These are phyloP conservation scores for Cephalotes varians DNA, from an alignment of 2,888 invertebrate species.

Conservation along the genomic window DNA sequence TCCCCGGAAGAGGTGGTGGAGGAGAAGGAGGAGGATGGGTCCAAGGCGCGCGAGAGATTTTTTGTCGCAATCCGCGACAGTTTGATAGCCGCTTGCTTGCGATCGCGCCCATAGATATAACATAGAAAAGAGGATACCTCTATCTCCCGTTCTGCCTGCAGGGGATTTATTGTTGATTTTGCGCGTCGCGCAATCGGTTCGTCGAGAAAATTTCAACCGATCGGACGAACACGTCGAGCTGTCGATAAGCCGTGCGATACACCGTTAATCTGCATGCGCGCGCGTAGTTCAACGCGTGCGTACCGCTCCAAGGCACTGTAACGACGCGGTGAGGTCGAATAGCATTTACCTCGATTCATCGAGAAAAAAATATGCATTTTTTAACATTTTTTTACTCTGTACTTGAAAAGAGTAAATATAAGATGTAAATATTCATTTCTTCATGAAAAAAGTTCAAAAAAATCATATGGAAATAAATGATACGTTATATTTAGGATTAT, in stretches of 20 bases:
- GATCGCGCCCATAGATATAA: slow-evolving; percentile 7
- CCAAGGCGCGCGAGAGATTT: slow-evolving; percentile 39
- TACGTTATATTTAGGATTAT: neutral
- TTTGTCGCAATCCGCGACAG: slow-evolving; percentile 24
- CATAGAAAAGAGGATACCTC: neutral
- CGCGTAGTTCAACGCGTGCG: neutral
- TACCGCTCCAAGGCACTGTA: neutral
- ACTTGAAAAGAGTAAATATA: neutral
- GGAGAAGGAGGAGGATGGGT: neutral
- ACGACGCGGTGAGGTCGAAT: neutral
- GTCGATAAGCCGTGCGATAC: slow-evolving; percentile 71
- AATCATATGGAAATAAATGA: neutral
- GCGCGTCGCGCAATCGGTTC: slow-evolving; percentile 14
- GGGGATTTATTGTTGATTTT: slow-evolving; percentile 71
- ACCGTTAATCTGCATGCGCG: slow-evolving; percentile 67
- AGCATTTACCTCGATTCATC: neutral
- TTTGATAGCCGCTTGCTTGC: slow-evolving; percentile 31
- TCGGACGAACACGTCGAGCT: slow-evolving; percentile 59
- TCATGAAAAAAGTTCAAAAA: neutral
- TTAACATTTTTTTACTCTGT: neutral
- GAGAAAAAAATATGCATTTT: neutral
- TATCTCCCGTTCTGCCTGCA: neutral
- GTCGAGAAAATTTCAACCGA: slow-evolving; percentile 61
- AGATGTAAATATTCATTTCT: neutral
- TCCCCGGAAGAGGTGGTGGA: slow-evolving; percentile 17